Percentiles rank a stretch among this genome's conserved stretches.
phyloP scores from a whole-genome alignment of 2,113 vertebrate genomes.

The Megaceryle torquata region DNA sequence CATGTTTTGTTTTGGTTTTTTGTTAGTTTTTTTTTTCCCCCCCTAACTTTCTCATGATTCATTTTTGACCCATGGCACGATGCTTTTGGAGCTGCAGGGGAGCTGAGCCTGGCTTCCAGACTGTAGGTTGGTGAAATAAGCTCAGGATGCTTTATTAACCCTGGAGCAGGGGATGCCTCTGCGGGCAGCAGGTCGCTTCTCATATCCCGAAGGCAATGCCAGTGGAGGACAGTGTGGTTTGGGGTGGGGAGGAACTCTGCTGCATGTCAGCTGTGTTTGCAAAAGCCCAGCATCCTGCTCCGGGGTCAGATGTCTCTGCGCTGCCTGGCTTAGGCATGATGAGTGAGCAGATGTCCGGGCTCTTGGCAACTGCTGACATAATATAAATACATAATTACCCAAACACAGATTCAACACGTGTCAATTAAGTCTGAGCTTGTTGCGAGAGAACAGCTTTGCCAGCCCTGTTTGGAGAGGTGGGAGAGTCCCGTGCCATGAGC shows the following conservation, averaged over 20 bases:
- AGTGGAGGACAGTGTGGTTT: accelerated
- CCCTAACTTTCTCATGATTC: background rate
- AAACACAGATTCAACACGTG: slow-evolving; percentile 24
- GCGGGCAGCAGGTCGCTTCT: background rate
- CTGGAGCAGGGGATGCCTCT: background rate
- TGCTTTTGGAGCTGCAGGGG: background rate
- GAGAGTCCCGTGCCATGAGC: accelerated
- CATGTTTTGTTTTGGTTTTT: too few species aligned
- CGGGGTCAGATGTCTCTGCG: background rate
- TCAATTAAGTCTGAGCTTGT: background rate
- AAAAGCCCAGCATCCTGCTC: background rate
- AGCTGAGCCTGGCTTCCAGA: background rate
- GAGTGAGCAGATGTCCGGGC: slow-evolving; percentile 36
- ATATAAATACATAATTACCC: slow-evolving; percentile 44
- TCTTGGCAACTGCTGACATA: slow-evolving; percentile 51
- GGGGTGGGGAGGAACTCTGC: background rate
- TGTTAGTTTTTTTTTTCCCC: background rate
- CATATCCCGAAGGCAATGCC: accelerated
- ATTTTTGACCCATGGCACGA: background rate
- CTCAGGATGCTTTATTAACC: background rate
- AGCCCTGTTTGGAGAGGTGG: background rate
- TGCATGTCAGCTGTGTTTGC: background rate
- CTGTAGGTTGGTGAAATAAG: background rate
- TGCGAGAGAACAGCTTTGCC: background rate
- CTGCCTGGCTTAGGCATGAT: background rate